Evolutionary conservation across 2,797 vertebrate genomes (phyloP).

Genomic region (Acanthurus tractus): DNA sequence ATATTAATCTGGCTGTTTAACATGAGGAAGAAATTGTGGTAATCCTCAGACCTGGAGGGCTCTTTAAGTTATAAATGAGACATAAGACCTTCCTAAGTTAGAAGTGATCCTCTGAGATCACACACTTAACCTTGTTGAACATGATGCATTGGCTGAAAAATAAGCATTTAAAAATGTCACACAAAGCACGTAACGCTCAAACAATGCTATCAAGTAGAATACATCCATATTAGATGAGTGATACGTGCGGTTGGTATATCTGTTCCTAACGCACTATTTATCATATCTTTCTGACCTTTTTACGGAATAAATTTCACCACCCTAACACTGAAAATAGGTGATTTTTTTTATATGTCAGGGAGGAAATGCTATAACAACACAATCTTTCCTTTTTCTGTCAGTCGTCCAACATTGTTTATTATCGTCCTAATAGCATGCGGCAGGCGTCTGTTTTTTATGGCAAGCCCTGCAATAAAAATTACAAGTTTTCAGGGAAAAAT

Average conservation of each 20-base stretch:
- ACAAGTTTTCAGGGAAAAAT: conserved; percentile 13
- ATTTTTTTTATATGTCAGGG: conserved; percentile 14
- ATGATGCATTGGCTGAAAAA: conserved; percentile 11
- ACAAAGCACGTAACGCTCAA: background rate
- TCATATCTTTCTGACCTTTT: conserved; percentile 13
- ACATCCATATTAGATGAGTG: background rate
- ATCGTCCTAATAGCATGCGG: conserved; percentile 18
- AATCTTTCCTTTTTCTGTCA: conserved; percentile 29
- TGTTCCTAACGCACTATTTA: background rate
- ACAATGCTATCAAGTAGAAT: background rate
- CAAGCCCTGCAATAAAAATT: conserved; percentile 26
- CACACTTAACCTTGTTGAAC: conserved; percentile 3
- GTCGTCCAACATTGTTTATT: conserved; percentile 19
- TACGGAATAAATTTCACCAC: conserved; percentile 8
- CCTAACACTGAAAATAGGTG: background rate
- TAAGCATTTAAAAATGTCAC: background rate
- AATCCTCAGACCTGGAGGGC: conserved; percentile 18
- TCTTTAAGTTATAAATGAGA: background rate
- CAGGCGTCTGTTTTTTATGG: conserved; percentile 1
- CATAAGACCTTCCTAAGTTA: conserved; percentile 13
- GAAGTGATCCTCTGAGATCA: conserved; percentile 11
- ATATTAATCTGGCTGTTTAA: background rate
- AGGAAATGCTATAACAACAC: conserved; percentile 18
- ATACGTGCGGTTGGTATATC: conserved; percentile 1
- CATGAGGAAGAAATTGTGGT: background rate